Percentiles rank a stretch among this genome's conserved stretches.
phyloP scores from a whole-genome alignment of 2,888 invertebrate genomes.

The Lobophora halterata region DNA sequence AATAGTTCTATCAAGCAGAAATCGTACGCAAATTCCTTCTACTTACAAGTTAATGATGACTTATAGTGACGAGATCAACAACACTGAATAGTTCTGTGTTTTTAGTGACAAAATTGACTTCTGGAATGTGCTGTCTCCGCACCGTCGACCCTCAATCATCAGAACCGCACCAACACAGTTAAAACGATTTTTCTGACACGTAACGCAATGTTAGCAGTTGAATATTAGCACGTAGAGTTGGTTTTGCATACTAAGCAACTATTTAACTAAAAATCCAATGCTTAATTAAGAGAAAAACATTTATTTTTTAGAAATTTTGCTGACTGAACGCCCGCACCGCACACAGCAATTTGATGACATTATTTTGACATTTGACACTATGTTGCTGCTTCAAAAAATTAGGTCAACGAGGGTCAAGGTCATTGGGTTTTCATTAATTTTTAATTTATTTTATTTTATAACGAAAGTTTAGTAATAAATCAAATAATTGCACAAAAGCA shows the following conservation, averaged over 20 bases:
- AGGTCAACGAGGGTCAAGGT: too few relatives aligned
- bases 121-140: background rate
- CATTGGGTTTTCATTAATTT: too few relatives aligned
- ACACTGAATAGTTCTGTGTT: conserved; percentile 24
- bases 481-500: too few relatives aligned
- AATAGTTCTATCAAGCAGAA: conserved; percentile 20
- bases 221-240: conserved; percentile 1
- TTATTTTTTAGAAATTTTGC: conserved; percentile 1
- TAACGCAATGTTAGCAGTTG: background rate
- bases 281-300: conserved; percentile 8
- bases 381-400: conserved; percentile 1
- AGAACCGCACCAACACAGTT: conserved; percentile 9
- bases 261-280: conserved; percentile 7
- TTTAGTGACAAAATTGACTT: too few relatives aligned
- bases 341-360: too few relatives aligned
- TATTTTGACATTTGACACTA: background rate
- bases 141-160: conserved; percentile 13
- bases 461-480: too few relatives aligned
- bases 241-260: background rate
- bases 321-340: conserved; percentile 4
- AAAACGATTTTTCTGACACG: conserved; percentile 10
- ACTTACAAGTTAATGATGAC: conserved; percentile 19
- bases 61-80: conserved; percentile 8
- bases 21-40: conserved; percentile 1
- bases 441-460: too few relatives aligned